A percentile compares a stretch with the other conserved stretches of the same genome.
Conservation (phyloP, 2,888 invertebrate genomes). For the Trissonchulus latispiculum region DNA sequence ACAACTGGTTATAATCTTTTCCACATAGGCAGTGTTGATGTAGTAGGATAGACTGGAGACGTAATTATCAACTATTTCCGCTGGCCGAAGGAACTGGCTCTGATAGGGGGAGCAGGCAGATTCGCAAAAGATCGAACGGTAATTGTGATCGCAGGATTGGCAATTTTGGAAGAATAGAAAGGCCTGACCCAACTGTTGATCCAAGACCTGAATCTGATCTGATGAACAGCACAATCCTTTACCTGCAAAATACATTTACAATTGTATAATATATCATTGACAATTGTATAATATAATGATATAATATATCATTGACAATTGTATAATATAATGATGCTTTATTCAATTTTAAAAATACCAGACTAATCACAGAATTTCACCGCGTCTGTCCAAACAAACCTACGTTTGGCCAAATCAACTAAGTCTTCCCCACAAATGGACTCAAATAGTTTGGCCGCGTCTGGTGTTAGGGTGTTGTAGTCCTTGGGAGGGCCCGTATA, state of each 20-base stretch:
- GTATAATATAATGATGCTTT: no score
- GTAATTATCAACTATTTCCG: background rate
- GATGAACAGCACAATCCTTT: slow-evolving; percentile 1
- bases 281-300: no score
- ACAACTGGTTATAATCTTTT: background rate
- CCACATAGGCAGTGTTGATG: background rate
- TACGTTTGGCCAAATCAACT: background rate
- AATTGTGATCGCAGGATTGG: slow-evolving; percentile 9
- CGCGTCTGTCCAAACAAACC: no score
- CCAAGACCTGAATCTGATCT: background rate
- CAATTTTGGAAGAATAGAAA: background rate
- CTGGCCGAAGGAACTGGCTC: background rate
- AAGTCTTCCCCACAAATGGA: background rate
- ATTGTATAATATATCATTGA: no score
- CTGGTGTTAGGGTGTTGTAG: background rate
- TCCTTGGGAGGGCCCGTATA: background rate
- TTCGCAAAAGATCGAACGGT: background rate
- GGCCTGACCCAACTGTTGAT: slow-evolving; percentile 10
- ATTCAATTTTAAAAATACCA: no score
- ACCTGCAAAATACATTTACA: no score
- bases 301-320: no score
- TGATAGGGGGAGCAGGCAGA: slow-evolving; percentile 3
- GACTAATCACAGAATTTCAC: no score
- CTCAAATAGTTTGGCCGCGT: background rate
- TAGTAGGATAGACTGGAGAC: background rate